phyloP scores from a whole-genome alignment of 2,113 vertebrate genomes.

The Oceanodroma tethys region DNA sequence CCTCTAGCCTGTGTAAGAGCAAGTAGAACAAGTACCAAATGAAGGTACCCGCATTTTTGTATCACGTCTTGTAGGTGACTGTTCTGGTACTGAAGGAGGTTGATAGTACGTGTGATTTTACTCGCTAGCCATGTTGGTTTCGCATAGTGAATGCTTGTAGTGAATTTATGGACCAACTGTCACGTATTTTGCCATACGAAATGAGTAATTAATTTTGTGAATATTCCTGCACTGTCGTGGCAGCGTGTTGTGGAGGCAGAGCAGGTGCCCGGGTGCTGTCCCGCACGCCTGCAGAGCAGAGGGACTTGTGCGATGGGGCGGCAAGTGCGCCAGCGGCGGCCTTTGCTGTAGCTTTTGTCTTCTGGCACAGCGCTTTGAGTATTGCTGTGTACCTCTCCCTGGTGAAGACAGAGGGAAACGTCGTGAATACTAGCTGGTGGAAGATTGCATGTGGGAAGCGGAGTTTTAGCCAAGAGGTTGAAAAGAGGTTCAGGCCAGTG shows the following conservation, averaged over 20 bases:
- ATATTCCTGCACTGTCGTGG: background rate
- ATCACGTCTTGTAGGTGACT: accelerated
- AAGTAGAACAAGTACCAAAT: background rate
- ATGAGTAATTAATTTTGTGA: background rate
- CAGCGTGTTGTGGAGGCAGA: background rate
- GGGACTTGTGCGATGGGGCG: accelerated
- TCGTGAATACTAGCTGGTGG: accelerated
- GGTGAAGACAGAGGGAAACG: background rate
- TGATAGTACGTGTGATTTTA: accelerated
- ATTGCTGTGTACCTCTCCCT: background rate
- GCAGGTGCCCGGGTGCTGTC: accelerated
- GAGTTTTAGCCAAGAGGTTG: background rate
- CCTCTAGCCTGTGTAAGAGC: background rate
- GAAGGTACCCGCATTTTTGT: background rate
- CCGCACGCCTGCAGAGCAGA: accelerated
- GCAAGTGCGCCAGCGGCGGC: background rate
- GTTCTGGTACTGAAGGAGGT: background rate
- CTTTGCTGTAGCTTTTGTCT: background rate
- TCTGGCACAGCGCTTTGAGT: background rate
- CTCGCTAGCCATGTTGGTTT: background rate
- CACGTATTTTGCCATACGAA: accelerated
- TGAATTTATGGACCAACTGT: background rate
- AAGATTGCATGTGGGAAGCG: background rate
- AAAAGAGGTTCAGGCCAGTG: background rate
- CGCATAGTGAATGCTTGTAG: background rate